Evolutionary conservation across 2,888 invertebrate genomes (phyloP).

Genomic region (Cephus pygmeus): DNA sequence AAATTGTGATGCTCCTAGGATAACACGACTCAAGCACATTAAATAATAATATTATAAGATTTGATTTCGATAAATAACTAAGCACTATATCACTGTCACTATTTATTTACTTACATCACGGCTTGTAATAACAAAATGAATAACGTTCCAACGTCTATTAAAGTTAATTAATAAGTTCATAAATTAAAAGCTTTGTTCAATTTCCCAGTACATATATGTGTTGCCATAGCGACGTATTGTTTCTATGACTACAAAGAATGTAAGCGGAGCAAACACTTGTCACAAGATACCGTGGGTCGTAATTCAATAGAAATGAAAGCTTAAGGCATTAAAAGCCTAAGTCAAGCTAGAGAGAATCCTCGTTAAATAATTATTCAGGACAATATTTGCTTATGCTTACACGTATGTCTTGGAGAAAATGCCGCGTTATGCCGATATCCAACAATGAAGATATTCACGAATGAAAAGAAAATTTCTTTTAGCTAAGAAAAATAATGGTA

Average conservation of each 20-base stretch:
- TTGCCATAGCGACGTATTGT: neutral
- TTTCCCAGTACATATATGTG: neutral
- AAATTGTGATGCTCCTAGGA: no score
- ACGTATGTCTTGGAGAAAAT: neutral
- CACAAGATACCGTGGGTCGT: neutral
- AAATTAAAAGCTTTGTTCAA: neutral
- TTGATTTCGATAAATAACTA: no score
- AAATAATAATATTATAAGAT: no score
- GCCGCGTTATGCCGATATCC: neutral
- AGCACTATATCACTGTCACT: no score
- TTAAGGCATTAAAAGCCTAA: neutral
- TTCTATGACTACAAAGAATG: neutral
- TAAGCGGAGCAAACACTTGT: neutral
- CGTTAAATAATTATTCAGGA: neutral
- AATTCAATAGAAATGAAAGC: neutral
- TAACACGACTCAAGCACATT: no score
- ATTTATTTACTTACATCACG: no score
- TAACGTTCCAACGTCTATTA: neutral
- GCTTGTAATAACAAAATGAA: neutral
- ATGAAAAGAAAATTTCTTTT: no score
- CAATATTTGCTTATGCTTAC: neutral
- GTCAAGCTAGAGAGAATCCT: neutral
- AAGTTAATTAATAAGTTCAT: neutral
- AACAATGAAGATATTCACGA: neutral
- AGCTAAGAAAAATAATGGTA: neutral